These are phyloP conservation scores for Serilophus lunatus DNA, from an alignment of 2,113 vertebrate genomes.

Conservation along the genomic window DNA sequence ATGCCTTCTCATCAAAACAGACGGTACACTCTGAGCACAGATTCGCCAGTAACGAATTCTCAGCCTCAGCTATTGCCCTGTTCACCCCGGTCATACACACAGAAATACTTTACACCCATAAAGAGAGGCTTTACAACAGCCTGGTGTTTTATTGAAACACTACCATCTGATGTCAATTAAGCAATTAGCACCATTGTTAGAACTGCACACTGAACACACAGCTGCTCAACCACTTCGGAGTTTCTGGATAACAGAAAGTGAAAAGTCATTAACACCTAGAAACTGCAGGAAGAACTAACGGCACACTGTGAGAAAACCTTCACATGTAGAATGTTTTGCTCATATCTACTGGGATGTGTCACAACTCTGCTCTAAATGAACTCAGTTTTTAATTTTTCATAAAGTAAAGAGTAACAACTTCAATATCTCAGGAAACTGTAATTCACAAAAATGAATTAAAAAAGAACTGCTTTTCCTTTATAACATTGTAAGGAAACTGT, in stretches of 20 bases:
- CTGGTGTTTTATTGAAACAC: neutral
- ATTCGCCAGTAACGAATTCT: neutral
- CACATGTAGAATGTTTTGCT: neutral
- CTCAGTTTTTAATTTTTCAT: neutral
- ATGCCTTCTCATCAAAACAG: neutral
- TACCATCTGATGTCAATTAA: neutral
- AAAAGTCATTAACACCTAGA: neutral
- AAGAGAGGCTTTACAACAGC: neutral
- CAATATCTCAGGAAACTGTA: neutral
- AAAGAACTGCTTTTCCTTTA: neutral
- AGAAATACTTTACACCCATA: rapidly evolving
- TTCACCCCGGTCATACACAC: neutral
- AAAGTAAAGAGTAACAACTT: neutral
- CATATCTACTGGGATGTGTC: neutral
- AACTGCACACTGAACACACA: neutral
- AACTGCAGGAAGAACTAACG: neutral
- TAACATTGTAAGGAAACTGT: neutral
- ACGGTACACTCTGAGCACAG: neutral
- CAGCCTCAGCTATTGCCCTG: neutral
- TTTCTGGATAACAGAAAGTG: neutral
- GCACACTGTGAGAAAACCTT: neutral
- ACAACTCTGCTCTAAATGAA: neutral
- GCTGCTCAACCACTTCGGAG: neutral
- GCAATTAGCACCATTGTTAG: neutral
- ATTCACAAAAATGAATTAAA: neutral